Conservation (phyloP, 2,888 invertebrate genomes). For the Axea sp. region DNA sequence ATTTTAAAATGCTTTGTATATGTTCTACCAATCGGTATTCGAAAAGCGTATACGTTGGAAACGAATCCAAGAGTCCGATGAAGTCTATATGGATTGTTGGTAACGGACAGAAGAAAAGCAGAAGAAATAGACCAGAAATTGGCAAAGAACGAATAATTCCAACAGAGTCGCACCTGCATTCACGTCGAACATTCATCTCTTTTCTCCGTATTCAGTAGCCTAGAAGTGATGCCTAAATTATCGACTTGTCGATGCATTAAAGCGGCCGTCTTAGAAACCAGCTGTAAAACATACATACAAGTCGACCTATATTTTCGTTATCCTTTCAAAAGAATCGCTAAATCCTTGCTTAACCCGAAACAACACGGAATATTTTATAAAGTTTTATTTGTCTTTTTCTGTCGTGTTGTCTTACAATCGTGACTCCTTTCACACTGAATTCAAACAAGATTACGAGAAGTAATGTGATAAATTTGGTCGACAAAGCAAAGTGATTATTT, state of each 20-base stretch:
- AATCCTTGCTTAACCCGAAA: constrained; percentile 71
- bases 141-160: constrained; percentile 67
- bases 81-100: constrained; percentile 56
- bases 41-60: constrained; percentile 44
- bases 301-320: constrained; percentile 60
- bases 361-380: constrained; percentile 66
- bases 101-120: constrained; percentile 20
- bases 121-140: constrained; percentile 66
- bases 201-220: constrained; percentile 10
- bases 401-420: constrained; percentile 25
- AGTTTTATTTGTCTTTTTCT: constrained; percentile 36
- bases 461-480: constrained; percentile 46
- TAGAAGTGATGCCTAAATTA: constrained; percentile 64
- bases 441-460: constrained; percentile 40
- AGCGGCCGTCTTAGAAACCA: constrained; percentile 23
- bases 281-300: constrained; percentile 20
- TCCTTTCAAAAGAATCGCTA: no score
- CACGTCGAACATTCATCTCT: constrained; percentile 21
- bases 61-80: constrained; percentile 58
- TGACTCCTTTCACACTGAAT: constrained; percentile 42
- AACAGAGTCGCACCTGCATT: constrained; percentile 44
- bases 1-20: constrained; percentile 54
- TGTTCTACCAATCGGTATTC: constrained; percentile 61
- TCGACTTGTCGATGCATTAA: constrained; percentile 60
- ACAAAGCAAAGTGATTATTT: constrained; percentile 41